phyloP scores from a whole-genome alignment of 2,888 invertebrate species.

The Nephrocerus scutellatus region DNA sequence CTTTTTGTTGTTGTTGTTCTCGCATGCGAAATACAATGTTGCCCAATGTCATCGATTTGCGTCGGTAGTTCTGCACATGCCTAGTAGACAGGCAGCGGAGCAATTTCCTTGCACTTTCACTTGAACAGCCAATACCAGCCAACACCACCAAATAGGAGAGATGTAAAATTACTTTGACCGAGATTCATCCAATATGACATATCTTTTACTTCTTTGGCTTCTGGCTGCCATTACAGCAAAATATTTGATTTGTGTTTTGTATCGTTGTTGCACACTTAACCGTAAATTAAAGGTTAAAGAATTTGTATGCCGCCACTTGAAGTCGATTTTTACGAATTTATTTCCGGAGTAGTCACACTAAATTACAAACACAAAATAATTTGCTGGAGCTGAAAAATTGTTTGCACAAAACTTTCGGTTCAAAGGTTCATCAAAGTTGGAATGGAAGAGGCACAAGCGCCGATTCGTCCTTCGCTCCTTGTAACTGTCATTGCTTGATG shows the following conservation, averaged over 20 bases:
- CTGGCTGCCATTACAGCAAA: no score
- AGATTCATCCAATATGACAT: conserved; percentile 36
- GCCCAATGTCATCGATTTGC: conserved; percentile 45
- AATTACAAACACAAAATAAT: no score
- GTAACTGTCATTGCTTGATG: conserved; percentile 25
- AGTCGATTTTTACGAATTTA: no score
- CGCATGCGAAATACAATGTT: conserved; percentile 34
- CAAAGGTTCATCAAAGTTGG: not conserved
- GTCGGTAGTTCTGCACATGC: conserved; percentile 9
- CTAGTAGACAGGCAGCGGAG: conserved; percentile 11
- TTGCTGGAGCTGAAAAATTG: no score
- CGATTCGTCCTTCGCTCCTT: conserved; percentile 21
- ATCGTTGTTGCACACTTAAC: conserved; percentile 10
- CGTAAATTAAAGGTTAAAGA: conserved; percentile 2
- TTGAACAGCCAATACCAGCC: conserved; percentile 2
- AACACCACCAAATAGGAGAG: conserved; percentile 22
- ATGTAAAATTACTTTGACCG: conserved; percentile 48
- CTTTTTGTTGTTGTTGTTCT: no score
- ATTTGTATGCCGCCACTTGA: no score
- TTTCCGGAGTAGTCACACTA: no score
- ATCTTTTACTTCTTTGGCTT: no score
- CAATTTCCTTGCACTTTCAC: conserved; percentile 17
- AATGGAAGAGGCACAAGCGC: conserved; percentile 16
- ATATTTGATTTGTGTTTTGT: no score
- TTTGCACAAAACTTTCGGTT: no score